phyloP scores from a whole-genome alignment of 1,140 invertebrate species.

The Hyles vespertilio region DNA sequence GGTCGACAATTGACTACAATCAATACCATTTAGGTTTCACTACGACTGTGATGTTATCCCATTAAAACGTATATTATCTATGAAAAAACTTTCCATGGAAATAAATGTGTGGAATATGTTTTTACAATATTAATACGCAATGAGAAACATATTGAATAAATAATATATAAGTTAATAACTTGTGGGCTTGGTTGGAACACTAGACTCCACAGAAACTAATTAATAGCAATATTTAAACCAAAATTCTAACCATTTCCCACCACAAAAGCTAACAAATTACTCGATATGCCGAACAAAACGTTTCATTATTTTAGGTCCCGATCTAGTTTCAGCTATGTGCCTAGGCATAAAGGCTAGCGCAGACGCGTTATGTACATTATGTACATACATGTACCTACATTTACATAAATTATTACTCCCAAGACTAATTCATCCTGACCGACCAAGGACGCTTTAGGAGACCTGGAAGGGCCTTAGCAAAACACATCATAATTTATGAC shows the following conservation, averaged over 20 bases:
- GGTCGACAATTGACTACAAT: too few relatives aligned
- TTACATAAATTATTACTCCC: slow-evolving; percentile 74
- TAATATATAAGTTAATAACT: too few relatives aligned
- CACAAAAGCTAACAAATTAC: slow-evolving; percentile 8
- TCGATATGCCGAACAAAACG: not conserved
- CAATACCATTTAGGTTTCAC: too few relatives aligned
- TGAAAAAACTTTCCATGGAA: too few relatives aligned
- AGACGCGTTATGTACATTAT: slow-evolving; percentile 33
- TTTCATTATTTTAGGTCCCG: slow-evolving; percentile 6
- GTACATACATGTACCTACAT: slow-evolving; percentile 52
- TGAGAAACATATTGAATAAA: too few relatives aligned
- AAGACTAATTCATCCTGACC: slow-evolving; percentile 68
- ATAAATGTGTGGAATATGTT: too few relatives aligned
- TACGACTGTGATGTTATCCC: too few relatives aligned
- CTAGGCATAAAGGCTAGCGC: slow-evolving; percentile 13
- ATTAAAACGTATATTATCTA: too few relatives aligned
- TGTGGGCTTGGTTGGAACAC: too few relatives aligned
- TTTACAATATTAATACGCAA: too few relatives aligned
- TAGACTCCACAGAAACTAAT: too few relatives aligned
- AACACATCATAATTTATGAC: slow-evolving; percentile 15
- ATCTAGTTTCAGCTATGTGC: slow-evolving; percentile 9
- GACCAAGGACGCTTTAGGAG: slow-evolving; percentile 60
- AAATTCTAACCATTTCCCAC: not conserved
- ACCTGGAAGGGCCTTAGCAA: slow-evolving; percentile 55
- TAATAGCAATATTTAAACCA: too few relatives aligned